Evolutionary conservation across 2,113 vertebrate genomes (phyloP).

Genomic region (Butorides virescens): DNA sequence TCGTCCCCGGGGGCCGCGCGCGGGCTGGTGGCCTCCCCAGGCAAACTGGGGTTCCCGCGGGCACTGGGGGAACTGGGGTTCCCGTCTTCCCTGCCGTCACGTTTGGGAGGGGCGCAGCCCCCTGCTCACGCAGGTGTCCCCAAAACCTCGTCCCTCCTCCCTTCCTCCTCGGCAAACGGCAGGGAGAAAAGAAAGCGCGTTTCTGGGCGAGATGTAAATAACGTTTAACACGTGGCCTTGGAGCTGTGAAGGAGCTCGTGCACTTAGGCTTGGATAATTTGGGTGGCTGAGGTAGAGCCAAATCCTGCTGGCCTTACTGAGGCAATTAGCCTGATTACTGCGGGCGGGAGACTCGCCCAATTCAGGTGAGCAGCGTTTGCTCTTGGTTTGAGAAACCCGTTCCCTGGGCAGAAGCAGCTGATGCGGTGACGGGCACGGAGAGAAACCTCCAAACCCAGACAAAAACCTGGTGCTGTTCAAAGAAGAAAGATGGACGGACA

Average conservation of each 20-base stretch:
- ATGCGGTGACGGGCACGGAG: background rate
- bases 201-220: constrained; percentile 14
- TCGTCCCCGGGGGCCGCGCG: fast-evolving
- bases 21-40: background rate
- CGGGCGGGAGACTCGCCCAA: background rate
- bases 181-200: background rate
- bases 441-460: background rate
- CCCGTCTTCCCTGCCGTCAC: fast-evolving
- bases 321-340: constrained; percentile 48
- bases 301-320: constrained; percentile 22
- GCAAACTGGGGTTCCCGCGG: fast-evolving
- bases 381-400: background rate
- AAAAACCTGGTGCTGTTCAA: background rate
- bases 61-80: background rate
- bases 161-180: background rate
- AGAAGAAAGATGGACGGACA: background rate
- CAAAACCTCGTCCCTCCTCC: background rate
- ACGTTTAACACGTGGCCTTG: background rate
- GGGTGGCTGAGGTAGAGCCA: constrained; percentile 36
- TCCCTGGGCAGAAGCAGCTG: background rate
- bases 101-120: background rate
- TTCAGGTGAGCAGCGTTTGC: constrained; percentile 34
- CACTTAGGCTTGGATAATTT: background rate
- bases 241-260: background rate
- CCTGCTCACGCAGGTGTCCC: background rate